Evolutionary conservation across 2,888 invertebrate species (phyloP).

Genomic region (Agrochola litura): DNA sequence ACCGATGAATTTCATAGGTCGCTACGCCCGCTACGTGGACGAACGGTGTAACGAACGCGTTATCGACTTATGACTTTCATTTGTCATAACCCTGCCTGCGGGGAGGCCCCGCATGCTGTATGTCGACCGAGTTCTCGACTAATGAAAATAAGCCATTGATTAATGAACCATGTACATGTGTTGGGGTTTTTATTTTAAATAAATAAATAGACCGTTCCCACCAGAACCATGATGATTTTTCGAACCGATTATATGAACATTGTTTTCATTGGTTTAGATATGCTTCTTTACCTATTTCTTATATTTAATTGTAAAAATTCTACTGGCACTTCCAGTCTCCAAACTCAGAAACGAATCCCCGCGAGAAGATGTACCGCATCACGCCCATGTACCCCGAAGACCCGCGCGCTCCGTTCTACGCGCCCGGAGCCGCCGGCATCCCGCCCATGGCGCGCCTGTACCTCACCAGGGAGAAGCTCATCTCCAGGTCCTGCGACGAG

Average conservation of each 20-base stretch:
- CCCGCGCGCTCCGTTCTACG: slow-evolving; percentile 97
- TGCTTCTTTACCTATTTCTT: neutral
- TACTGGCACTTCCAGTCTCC: slow-evolving; percentile 91
- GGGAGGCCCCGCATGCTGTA: too few species aligned
- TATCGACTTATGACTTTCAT: too few species aligned
- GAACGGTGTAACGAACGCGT: too few species aligned
- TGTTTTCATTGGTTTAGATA: neutral
- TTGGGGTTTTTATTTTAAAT: neutral
- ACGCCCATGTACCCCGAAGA: slow-evolving; percentile 98
- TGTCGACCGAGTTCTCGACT: too few species aligned
- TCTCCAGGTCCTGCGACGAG: slow-evolving; percentile 94
- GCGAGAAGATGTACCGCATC: slow-evolving; percentile 96
- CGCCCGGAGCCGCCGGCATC: slow-evolving; percentile 92
- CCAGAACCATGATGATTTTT: neutral
- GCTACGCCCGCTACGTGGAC: too few species aligned
- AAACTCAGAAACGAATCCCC: slow-evolving; percentile 94
- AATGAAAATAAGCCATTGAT: too few species aligned
- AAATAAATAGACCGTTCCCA: neutral
- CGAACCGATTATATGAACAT: too few species aligned
- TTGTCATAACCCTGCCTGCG: too few species aligned
- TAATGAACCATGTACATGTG: too few species aligned
- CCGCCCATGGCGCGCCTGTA: slow-evolving; percentile 95
- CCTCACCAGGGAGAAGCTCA: slow-evolving; percentile 93
- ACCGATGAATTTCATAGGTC: too few species aligned
- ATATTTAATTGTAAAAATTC: neutral